phyloP scores from a whole-genome alignment of 2,113 vertebrate species.

The Phasianus colchicus region DNA sequence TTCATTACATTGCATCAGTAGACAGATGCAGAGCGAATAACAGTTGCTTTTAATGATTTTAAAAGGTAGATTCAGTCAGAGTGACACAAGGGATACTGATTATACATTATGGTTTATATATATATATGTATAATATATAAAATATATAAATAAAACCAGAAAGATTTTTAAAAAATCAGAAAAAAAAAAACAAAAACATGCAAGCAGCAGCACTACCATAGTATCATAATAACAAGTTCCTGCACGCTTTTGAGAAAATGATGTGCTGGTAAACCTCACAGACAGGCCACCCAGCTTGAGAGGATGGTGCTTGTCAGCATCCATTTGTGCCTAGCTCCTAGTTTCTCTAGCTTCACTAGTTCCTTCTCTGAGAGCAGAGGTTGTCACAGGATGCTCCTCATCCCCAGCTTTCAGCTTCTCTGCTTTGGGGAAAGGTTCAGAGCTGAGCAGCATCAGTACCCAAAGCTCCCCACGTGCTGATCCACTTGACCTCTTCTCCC shows the following conservation, averaged over 20 bases:
- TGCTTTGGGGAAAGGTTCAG: background rate
- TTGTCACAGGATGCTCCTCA: background rate
- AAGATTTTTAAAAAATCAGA: background rate
- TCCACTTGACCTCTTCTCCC: background rate
- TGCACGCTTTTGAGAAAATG: slow-evolving; percentile 26
- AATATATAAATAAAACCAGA: too few species aligned
- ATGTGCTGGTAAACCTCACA: background rate
- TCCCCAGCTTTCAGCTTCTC: rapidly evolving
- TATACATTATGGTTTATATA: background rate
- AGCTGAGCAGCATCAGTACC: background rate
- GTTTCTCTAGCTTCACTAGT: background rate
- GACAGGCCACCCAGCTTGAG: slow-evolving; percentile 13
- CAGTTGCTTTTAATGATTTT: background rate
- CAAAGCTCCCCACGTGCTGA: too few species aligned
- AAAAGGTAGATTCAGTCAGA: background rate
- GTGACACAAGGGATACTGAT: background rate
- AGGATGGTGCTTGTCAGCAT: background rate
- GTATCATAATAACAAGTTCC: background rate
- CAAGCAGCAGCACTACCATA: background rate
- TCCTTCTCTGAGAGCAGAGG: rapidly evolving
- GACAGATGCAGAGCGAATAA: background rate
- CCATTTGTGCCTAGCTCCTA: background rate
- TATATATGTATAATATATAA: too few species aligned
- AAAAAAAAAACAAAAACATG: too few species aligned
- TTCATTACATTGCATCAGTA: background rate